Evolutionary conservation across 2,888 invertebrate genomes (phyloP), one percentile per base, ranked within the genome.

Genomic region (Ennomos quercinarius): DNA sequence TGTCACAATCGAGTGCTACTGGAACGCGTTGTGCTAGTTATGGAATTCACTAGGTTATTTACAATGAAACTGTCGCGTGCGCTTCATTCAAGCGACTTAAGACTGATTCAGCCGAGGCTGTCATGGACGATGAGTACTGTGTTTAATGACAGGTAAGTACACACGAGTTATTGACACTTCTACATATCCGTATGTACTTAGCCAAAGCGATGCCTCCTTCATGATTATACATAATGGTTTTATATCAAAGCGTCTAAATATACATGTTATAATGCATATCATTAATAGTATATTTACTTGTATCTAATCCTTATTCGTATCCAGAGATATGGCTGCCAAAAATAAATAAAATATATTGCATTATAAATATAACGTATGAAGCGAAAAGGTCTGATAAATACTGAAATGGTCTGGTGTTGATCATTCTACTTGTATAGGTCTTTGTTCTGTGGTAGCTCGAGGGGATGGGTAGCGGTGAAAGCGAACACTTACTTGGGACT

Each of bases 401-500:
- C 37, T 40, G 52, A 52, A 45, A 51, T 40, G 9, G 12, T 56
- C 49, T 45, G n/a, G 48, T 52, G 47, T 59, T 34, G 54, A 37
- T 57, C 45, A 38, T 47, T 58, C 38, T 55, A 55, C 43, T 48
- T 55, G 12, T 63, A 40, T 43, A 54, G 34, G 44, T 45, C 37
- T 40, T 35, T 45, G 49, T 58, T 38, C 8, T 49, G 13, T 57
- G 48, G 45, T 52, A 49, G 52, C 10, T 11, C 52, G 38, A 13
- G 48, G 55, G 43, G 34, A 8, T 34, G 44, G 42, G 17, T 39
- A 40, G 38, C 34, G 10, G 43, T 36, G 40, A 5, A 38, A 10
- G 1, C 10, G 52, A 34, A 3, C 3, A 86, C 94, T 95, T 94
- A 97, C 97, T 96, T 96, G 88, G 96, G 96, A 78, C 95, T 94